Base-by-base conservation (phyloP, 2,888 invertebrate species). In the Eugnorisma glareosa region DNA sequence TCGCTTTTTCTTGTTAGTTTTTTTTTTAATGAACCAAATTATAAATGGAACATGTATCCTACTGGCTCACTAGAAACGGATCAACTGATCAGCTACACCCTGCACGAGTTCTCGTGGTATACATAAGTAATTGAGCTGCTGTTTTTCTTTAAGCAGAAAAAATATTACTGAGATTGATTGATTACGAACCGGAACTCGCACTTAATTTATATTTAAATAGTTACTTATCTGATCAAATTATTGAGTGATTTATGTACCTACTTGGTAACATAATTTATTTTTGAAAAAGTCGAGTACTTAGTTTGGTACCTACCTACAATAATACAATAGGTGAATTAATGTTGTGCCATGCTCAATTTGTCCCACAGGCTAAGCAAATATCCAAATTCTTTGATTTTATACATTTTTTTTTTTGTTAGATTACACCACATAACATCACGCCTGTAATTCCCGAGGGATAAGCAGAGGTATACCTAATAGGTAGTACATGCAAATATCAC, bases 101-200 rank as follows among this genome's bases (percentile, higher is more conserved):
- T n/a, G 64, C n/a, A 18, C 59, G 15, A 31, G 18, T 54, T 64
- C n/a, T 66, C 28, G 37, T 31, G 10, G 8, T 48, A 31, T 51
- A 13, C 18, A 21, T 69, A 24, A n/a, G 21, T 37, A 45, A 77
- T 54, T 37, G 35, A 64, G 69, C 54, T 6, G 2, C 37, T 28
- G 40, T 70, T 79, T 78, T 78, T 57, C 2, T 57, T 6, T 15
- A 35, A 5, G 15, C 21, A 69, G 45, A 73, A 77, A 77, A 80
- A 68, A 35, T 64, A 0, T 64, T 40, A 18, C 24, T 24, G 5
- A 18, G 40, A 59, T 67, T 70, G 66, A 54, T 74, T 51, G 24
- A 73, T 57, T 40, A 31, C 11, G 11, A 59, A 75, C 54, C 59
- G 75, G 75, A 80, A 81, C 51, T 59, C n/a, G 3, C 43, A 67